Percentiles rank a stretch among this genome's conserved stretches.
Evolutionary conservation across 2,113 vertebrate genomes (phyloP).

Genomic region (Nicator chloris): DNA sequence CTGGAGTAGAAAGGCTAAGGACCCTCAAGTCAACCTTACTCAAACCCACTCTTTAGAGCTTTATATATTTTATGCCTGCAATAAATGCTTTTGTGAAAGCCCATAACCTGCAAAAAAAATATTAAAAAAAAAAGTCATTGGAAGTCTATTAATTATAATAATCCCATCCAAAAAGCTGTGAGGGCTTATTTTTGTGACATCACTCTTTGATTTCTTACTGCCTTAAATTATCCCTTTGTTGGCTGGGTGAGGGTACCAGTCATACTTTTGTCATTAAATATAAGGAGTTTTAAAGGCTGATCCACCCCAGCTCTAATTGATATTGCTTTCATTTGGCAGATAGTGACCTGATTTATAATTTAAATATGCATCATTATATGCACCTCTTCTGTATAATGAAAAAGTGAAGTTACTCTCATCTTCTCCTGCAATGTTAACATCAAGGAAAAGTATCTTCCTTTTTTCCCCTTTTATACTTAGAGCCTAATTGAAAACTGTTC

Average conservation of each 20-base stretch:
- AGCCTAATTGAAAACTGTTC: constrained; percentile 85
- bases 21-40: constrained; percentile 80
- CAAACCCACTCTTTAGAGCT: constrained; percentile 77
- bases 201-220: constrained; percentile 83
- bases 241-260: constrained; percentile 80
- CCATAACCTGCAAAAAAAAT: constrained; percentile 63
- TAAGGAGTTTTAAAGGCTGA: constrained; percentile 81
- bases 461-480: constrained; percentile 71
- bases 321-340: constrained; percentile 85
- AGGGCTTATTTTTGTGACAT: constrained; percentile 85
- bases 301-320: constrained; percentile 83
- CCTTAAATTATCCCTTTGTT: constrained; percentile 86
- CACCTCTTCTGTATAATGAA: constrained; percentile 80
- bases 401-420: constrained; percentile 80
- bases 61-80: constrained; percentile 81
- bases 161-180: constrained; percentile 80
- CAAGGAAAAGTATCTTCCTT: constrained; percentile 78
- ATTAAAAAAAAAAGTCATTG: constrained; percentile 71
- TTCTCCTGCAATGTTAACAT: constrained; percentile 78
- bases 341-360: constrained; percentile 86
- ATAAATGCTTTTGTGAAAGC: constrained; percentile 82
- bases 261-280: constrained; percentile 85
- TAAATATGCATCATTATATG: constrained; percentile 81
- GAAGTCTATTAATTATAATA: constrained; percentile 86
- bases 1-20: constrained; percentile 76